These are phyloP conservation scores for Strigamia crassipes DNA, from an alignment of 2,888 invertebrate species.

Conservation along the genomic window DNA sequence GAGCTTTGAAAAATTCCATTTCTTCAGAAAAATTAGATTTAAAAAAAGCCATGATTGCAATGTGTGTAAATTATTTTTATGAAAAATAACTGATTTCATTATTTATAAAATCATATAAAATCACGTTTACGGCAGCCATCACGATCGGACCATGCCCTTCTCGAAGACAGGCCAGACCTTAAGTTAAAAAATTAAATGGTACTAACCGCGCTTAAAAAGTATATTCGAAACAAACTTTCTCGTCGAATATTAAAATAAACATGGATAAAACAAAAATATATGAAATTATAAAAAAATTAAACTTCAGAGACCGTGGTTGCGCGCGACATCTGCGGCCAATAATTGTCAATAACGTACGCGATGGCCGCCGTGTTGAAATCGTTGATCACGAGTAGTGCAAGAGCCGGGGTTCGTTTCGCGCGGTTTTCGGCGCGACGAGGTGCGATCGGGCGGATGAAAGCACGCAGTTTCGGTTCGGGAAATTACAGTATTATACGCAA, in stretches of 20 bases:
- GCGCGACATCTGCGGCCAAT: too few species aligned
- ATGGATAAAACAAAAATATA: too few species aligned
- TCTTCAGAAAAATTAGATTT: not conserved
- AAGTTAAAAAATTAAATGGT: not conserved
- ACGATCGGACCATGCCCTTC: not conserved
- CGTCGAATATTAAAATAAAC: too few species aligned
- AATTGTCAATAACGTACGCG: not conserved
- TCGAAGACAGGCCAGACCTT: not conserved
- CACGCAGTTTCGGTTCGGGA: not conserved
- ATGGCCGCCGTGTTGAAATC: not conserved
- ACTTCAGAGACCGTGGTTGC: too few species aligned
- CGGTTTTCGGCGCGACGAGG: not conserved
- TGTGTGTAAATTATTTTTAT: not conserved
- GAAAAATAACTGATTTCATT: not conserved
- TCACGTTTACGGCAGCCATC: not conserved
- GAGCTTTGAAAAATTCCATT: slow-evolving; percentile 5
- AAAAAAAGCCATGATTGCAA: not conserved
- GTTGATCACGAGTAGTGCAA: too few species aligned
- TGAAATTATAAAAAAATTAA: too few species aligned
- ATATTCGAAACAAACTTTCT: not conserved
- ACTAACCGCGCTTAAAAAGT: too few species aligned
- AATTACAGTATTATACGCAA: not conserved
- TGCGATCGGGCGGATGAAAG: not conserved
- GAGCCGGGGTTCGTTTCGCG: not conserved
- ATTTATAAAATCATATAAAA: not conserved